Percentiles rank a stretch among this genome's conserved stretches.
Evolutionary conservation across 2,113 vertebrate species (phyloP).

Genomic region (Seriola dumerili): DNA sequence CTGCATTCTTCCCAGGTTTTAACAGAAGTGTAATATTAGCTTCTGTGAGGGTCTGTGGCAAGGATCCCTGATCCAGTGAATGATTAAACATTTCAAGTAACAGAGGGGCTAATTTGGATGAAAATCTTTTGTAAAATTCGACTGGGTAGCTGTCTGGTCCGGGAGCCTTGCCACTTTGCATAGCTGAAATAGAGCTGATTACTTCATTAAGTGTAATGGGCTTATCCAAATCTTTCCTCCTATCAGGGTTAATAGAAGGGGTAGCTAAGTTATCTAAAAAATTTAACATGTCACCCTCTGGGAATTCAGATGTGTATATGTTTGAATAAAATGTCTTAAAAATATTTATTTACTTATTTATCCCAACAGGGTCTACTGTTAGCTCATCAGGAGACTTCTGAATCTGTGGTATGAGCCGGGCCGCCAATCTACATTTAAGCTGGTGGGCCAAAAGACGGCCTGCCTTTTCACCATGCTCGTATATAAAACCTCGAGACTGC

Average conservation of each 20-base stretch:
- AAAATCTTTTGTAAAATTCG: background rate
- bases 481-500: background rate
- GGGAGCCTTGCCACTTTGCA: background rate
- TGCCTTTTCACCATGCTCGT: background rate
- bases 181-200: background rate
- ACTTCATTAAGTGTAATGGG: background rate
- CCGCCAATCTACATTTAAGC: background rate
- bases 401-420: background rate
- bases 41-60: background rate
- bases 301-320: too few species aligned
- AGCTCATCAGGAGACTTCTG: background rate
- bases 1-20: too few species aligned
- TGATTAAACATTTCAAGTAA: slow-evolving; percentile 3
- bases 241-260: too few species aligned
- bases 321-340: too few species aligned
- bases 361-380: background rate
- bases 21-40: too few species aligned
- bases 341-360: too few species aligned
- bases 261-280: too few species aligned
- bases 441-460: background rate
- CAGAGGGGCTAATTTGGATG: background rate
- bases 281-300: too few species aligned
- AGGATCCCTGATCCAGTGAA: background rate
- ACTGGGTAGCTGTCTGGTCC: background rate
- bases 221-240: too few species aligned